A percentile compares a stretch with the other conserved stretches of the same genome.
Conservation (phyloP, 2,888 invertebrate species). For the Clunio marinus region DNA sequence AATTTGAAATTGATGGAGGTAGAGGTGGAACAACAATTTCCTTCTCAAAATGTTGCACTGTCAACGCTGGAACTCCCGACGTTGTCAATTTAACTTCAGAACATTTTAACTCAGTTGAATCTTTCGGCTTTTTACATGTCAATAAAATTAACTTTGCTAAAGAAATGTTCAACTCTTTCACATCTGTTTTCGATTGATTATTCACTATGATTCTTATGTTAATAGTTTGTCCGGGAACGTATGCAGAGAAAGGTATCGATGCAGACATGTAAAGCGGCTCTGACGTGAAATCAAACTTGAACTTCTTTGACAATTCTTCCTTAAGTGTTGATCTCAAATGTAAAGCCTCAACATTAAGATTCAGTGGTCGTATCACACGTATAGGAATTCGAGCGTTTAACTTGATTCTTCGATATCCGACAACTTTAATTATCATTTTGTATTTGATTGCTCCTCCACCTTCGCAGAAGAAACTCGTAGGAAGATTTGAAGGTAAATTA, state of each 20-base stretch:
- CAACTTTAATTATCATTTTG: not conserved
- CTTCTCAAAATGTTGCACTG: not conserved
- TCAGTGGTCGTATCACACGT: conserved; percentile 19
- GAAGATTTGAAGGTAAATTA: not conserved
- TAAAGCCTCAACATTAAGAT: not conserved
- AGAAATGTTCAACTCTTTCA: conserved; percentile 60
- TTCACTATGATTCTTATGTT: conserved; percentile 65
- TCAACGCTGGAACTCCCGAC: conserved; percentile 58
- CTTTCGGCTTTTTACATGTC: conserved; percentile 44
- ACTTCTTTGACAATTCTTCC: conserved; percentile 10
- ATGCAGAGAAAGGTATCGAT: conserved; percentile 63
- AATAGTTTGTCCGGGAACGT: conserved; percentile 70
- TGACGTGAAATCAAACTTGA: conserved; percentile 20
- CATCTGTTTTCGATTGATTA: conserved; percentile 66
- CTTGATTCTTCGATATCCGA: not conserved
- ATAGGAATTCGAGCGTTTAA: conserved; percentile 21
- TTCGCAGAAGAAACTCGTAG: conserved; percentile 18
- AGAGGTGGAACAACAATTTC: conserved; percentile 51
- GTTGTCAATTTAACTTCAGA: conserved; percentile 61
- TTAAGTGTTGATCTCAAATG: not conserved
- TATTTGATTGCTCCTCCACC: conserved; percentile 23
- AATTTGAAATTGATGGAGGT: conserved; percentile 67
- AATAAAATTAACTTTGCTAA: conserved; percentile 57
- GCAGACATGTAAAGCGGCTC: not conserved
- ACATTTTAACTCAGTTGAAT: conserved; percentile 59